A percentile compares a stretch with the other conserved stretches of the same genome.
Evolutionary conservation across 2,113 vertebrate species (phyloP).

Genomic region (Rhea americana): DNA sequence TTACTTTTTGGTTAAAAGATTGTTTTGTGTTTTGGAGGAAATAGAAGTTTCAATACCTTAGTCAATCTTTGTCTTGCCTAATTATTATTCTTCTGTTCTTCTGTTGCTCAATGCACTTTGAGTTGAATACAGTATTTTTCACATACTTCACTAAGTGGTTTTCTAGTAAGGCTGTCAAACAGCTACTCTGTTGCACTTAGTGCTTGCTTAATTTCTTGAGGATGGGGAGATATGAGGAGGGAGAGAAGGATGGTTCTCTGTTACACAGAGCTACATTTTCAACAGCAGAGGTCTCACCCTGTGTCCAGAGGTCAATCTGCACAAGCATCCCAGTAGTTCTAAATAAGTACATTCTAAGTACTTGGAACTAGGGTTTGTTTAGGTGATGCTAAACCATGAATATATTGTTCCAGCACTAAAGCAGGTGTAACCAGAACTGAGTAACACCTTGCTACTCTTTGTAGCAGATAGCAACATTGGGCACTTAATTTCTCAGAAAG

Average conservation of each 20-base stretch:
- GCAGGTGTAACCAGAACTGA: neutral
- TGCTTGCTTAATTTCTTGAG: neutral
- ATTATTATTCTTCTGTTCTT: constrained; percentile 38
- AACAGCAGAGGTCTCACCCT: neutral
- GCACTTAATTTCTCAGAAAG: neutral
- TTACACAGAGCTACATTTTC: neutral
- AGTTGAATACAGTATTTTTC: constrained; percentile 47
- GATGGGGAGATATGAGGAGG: neutral
- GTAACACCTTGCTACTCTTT: neutral
- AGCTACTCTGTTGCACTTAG: neutral
- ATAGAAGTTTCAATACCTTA: neutral
- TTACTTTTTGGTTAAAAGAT: constrained; percentile 48
- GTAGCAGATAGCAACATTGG: neutral
- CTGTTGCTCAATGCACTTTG: constrained; percentile 25
- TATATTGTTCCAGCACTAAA: neutral
- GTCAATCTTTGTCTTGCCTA: constrained; percentile 26
- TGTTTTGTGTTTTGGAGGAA: constrained; percentile 21
- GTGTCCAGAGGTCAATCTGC: neutral
- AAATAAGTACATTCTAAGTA: neutral
- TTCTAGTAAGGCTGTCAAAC: constrained; percentile 32
- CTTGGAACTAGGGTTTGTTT: neutral
- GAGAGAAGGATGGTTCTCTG: neutral
- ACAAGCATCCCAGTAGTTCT: neutral
- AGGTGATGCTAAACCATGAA: neutral
- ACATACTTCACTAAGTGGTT: constrained; percentile 4